Base-by-base conservation (phyloP, 2,797 vertebrate genomes). In the Bradypodion ventrale region DNA sequence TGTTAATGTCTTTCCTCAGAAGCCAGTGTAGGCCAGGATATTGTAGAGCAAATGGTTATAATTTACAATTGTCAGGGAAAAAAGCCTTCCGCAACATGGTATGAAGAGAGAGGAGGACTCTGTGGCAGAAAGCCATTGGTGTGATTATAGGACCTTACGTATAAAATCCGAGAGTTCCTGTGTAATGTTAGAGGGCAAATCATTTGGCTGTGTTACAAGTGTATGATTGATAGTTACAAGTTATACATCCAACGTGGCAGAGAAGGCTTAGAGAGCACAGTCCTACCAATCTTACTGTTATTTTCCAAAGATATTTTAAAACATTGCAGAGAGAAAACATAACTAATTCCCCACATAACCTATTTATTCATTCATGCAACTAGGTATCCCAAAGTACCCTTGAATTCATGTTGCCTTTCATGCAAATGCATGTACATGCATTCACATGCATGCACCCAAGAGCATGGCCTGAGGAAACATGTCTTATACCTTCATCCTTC, bases 271-370 rank as follows among this genome's bases (percentile, higher is more conserved):
- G 5, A 72, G 56, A 81, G 37, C 9, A 72, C 66, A 59, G 13
- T 12, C 16, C 8, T 72, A 35, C 7, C 19, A 12, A 15, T 5
- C 32, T 9, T 10, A 35, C 9, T 52, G 46, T 44, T 59, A 19
- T 62, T 73, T 82, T 44, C 37, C 65, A 74, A 63, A 49, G 7
- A 63, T 35, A n/a, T 68, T 66, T 32, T n/a, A 80, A 70, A 81
- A 29, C 52, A 59, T 49, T 59, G 27, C n/a, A 83, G 60, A 65
- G 9, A 40, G 72, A 65, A 83, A 37, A 32, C 23, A 1, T 65
- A 75, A 44, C 60, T n/a, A 65, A 66, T 83, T 75, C 52, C 40
- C 72, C 72, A 66, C n/a, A 66, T 65, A 49, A 82, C 23, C 72
- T 37, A 37, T 8, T 46, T 65, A 37, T 83, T 65, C 59, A 49